Evolutionary conservation across 1,140 invertebrate genomes (phyloP), one percentile per base, ranked within the genome.

Genomic region (Phymastichus coffea): DNA sequence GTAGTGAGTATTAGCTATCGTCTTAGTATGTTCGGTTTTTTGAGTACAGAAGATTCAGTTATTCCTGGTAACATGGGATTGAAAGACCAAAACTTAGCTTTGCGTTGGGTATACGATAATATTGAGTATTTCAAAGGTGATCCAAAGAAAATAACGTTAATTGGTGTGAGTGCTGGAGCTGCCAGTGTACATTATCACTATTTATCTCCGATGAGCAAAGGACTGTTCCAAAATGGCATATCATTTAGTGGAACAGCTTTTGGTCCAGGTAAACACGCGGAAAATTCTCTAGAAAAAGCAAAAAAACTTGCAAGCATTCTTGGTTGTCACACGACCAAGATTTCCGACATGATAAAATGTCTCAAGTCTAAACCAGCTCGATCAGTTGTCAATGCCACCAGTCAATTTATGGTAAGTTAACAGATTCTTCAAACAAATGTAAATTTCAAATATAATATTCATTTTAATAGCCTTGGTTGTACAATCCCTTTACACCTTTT

Each of bases 231-330:
- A 66, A 68, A 84, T 37, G 88, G 85, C 1, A 86, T 92, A 33
- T 83, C 89, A 1, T 83, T 86, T 78, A 90, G 88, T 67, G 91
- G 90, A 0, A 85, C 86, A 6, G 84, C 84, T 7, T 70, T 89
- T 8, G 79, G 79, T 62, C 83, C 83, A 0, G 92, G 86, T 89
- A n/a, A 1, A 2, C 25, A 35, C 12, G 33, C 46, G 1, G 22
- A 49, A 33, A 19, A 47, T 41, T 15, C 46, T 9, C 2, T 1
- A 2, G 33, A 40, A 14, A 57, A 49, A 41, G 35, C 46, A 9
- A 6, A 17, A 2, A 26, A 48, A 20, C 33, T 57, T 30, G 56
- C 3, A 6, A 4, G 2, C 1, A 26, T 49, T 1, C 4, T 49
- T 1, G 35, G 26, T 8, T 57, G 56, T 23, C 44, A 41, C 2